Evolutionary conservation across 2,888 invertebrate species (phyloP), one percentile per base, ranked within the genome.

Genomic region (Rhagonycha fulva): DNA sequence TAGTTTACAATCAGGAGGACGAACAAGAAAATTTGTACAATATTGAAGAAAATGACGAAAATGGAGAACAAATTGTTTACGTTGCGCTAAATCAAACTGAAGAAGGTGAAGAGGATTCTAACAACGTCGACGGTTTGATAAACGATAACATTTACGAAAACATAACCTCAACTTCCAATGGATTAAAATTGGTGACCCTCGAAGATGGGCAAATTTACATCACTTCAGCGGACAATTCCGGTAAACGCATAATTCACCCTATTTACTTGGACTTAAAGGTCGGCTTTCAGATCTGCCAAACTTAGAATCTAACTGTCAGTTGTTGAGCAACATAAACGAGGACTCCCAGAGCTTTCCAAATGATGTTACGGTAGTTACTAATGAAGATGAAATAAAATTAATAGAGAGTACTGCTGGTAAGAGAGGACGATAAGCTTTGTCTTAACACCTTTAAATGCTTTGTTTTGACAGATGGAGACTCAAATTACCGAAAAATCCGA

Each of bases 91-190:
- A 70, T 69, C 77, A 75, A 66, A 61, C 85, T 83, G 84, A 86
- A 76, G 83, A 85, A 14, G 82, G 84, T 47, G 83, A 83, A 66
- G 82, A 82, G 5, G 83, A 83, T 30, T 75, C 84, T 7, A 84
- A 83, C 62, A 83, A 82, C 70, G 83, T 68, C 62, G 62, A 71
- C 4, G 75, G 69, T n/a, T 32, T 62, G 19, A 32, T 75, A 47
- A 74, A 69, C 26, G 69, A 63, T 9, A 62, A 60, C 3, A 62
- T 32, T 28, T 32, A 30, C 14, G 72, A 66, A 60, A 24, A 26
- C 62, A 9, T 70, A 68, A 7, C 69, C n/a, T 62, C 71, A 26
- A 14, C 68, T 47, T 30, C 80, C 30, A 75, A 79, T 2, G 78
- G 79, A 75, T 70, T 82, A 63, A 83, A 82, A 78, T 74, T 83